These are phyloP conservation scores for Plusia festucae DNA, from an alignment of 2,888 invertebrate species.

Conservation along the genomic window DNA sequence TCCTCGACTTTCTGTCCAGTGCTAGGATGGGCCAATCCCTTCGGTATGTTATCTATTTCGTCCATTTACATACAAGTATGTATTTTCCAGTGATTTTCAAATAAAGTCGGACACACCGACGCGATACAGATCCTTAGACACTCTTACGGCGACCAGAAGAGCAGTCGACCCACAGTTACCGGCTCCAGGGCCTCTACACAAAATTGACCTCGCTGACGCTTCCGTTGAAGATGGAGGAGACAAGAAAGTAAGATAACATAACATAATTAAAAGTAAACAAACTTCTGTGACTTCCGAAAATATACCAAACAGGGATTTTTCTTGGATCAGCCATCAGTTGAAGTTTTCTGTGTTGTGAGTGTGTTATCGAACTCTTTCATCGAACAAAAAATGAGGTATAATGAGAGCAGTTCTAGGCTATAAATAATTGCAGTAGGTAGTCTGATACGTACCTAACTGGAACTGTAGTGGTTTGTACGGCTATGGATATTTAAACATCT, in stretches of 20 bases:
- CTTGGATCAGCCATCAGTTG: too few species aligned
- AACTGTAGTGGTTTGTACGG: too few species aligned
- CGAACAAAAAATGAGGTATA: too few species aligned
- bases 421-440: too few species aligned
- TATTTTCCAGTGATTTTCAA: slow-evolving; percentile 59
- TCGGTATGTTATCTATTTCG: not conserved
- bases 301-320: too few species aligned
- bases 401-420: too few species aligned
- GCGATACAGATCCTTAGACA: slow-evolving; percentile 84
- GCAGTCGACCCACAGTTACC: slow-evolving; percentile 67
- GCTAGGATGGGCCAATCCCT: not conserved
- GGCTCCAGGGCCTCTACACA: slow-evolving; percentile 69
- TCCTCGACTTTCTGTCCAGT: not conserved
- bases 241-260: slow-evolving; percentile 38
- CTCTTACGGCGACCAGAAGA: slow-evolving; percentile 69
- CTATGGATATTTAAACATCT: too few species aligned
- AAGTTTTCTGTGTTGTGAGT: too few species aligned
- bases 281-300: too few species aligned
- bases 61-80: not conserved
- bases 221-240: slow-evolving; percentile 59
- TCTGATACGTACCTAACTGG: too few species aligned
- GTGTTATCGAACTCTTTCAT: too few species aligned
- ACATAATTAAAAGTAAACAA: too few species aligned
- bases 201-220: slow-evolving; percentile 55
- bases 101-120: slow-evolving; percentile 79